Conservation (phyloP, 2,797 vertebrate species). For the Botia almorhae region DNA sequence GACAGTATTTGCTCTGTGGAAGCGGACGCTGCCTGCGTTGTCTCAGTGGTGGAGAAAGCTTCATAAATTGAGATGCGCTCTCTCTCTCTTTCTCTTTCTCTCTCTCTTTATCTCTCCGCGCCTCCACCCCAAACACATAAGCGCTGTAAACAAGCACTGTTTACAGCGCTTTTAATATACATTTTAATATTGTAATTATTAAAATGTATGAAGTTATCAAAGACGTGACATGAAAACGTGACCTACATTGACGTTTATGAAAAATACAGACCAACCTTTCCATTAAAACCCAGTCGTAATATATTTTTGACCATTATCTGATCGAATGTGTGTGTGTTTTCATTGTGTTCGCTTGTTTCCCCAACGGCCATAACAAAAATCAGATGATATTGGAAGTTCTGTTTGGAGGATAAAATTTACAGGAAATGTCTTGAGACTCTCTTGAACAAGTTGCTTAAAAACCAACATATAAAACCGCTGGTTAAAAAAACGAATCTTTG, state of each 20-base stretch:
- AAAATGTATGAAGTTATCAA: background rate
- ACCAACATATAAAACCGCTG: background rate
- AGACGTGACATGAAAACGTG: background rate
- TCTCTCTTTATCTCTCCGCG: conserved; percentile 28
- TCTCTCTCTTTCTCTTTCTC: background rate
- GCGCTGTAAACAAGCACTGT: conserved; percentile 56
- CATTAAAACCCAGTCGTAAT: background rate
- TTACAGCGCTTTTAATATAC: too few species aligned
- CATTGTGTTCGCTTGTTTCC: background rate
- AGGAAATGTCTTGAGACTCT: background rate
- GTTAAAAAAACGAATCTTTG: background rate
- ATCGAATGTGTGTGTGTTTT: background rate
- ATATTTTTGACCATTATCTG: background rate
- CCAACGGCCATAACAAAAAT: background rate
- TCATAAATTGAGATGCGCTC: conserved; percentile 59
- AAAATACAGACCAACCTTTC: background rate
- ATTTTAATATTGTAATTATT: too few species aligned
- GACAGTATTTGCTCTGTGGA: conserved; percentile 44
- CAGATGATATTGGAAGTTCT: background rate
- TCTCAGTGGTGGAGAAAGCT: conserved; percentile 43
- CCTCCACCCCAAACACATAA: conserved; percentile 54
- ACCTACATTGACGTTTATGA: too few species aligned
- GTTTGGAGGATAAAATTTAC: background rate
- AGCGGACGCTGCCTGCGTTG: conserved; percentile 35
- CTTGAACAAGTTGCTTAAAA: background rate